Evolutionary conservation across 37 sponge, comb jelly and placozoan species (phyloP), one percentile per base, ranked within the genome.

Genomic region (Beroe forskalii): DNA sequence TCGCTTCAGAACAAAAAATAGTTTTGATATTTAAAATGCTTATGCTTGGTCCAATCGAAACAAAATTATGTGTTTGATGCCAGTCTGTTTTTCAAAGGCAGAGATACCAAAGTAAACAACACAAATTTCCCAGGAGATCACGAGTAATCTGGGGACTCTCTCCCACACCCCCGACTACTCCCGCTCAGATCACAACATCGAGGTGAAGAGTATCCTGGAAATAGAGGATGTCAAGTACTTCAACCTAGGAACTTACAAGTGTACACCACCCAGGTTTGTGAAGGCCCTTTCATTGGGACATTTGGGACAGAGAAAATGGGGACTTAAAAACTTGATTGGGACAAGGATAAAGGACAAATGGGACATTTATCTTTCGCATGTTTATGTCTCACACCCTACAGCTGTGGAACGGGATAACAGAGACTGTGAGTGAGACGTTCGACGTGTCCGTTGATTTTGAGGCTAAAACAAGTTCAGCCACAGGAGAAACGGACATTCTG

Each of bases 381-480:
- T n/a, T n/a, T n/a, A n/a, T n/a, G n/a, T n/a, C n/a, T n/a, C n/a
- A n/a, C n/a, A n/a, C n/a, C n/a, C n/a, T n/a, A n/a, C 55, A 80
- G 86, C 40, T 48, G 22, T 80, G 86, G 86, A 37, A 43, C 28
- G 48, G 86, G 4, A 37, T 23, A 6, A 44, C 44, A 4, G 25
- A 32, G 24, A 23, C 86, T 0, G 30, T n/a, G 19, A 44, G 30
- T 38, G 35, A 80, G 42, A 20, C 25, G 25, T 80, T 41, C 4
- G 48, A 80, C 3, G 35, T 80, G 9, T 41, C 55, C n/a, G 86
- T 80, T 24, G 35, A 80, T 48, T 80, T 80, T 80, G 55, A 44
- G 24, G 86, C 86, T 23, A 80, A 80, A 42, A 6, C 35, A 0
- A 41, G 43, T 1, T 80, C 86, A 30, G 86, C 4, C 0, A 44